Percentiles rank a stretch among this genome's conserved stretches.
Conservation (phyloP, 2,113 vertebrate genomes). For the Epinephelus lanceolatus region DNA sequence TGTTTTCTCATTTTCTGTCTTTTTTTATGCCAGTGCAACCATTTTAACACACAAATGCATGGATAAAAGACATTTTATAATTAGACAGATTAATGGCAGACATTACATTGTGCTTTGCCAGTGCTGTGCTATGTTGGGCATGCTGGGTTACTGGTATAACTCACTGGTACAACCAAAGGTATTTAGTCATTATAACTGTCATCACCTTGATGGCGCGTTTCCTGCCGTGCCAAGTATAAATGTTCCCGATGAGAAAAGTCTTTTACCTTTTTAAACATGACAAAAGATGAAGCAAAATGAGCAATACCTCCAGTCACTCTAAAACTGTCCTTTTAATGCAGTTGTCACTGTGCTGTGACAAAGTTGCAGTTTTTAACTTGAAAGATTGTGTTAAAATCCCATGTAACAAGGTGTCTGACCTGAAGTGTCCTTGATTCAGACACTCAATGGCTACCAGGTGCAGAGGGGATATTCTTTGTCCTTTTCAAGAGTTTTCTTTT, state of each 20-base stretch:
- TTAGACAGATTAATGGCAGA: not conserved
- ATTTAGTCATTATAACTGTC: not conserved
- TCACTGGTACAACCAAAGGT: constrained; percentile 8
- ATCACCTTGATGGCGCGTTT: not conserved
- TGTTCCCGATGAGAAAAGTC: not conserved
- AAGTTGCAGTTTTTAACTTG: not conserved
- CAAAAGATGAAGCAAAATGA: not conserved
- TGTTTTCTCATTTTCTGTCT: not conserved
- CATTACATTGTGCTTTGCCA: not conserved
- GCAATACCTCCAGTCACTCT: not conserved
- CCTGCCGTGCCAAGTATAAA: not conserved
- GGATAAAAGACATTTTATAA: not conserved
- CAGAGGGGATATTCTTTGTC: not conserved
- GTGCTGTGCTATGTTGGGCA: not conserved
- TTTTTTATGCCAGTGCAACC: not conserved
- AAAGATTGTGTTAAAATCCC: not conserved
- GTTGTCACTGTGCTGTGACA: not conserved
- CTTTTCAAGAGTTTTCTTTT: not conserved
- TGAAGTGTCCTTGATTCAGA: not conserved
- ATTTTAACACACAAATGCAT: not conserved
- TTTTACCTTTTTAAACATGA: not conserved
- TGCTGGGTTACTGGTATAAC: not conserved
- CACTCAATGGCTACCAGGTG: not conserved
- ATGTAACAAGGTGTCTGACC: not conserved
- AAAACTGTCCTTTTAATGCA: not conserved